These are phyloP conservation scores for Gulo gulo DNA, from an alignment of 2,113 vertebrate species.

Conservation along the genomic window DNA sequence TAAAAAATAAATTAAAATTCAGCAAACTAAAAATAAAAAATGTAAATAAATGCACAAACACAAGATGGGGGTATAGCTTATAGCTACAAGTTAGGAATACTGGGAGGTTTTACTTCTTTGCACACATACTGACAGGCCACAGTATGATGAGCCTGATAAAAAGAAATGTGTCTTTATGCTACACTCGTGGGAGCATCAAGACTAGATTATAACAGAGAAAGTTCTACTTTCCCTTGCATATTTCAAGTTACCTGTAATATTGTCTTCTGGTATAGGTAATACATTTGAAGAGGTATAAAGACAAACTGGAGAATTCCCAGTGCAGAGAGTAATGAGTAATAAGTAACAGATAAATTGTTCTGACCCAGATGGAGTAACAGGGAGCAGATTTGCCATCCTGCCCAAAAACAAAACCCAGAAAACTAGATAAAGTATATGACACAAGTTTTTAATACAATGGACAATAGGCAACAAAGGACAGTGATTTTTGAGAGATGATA, in stretches of 20 bases:
- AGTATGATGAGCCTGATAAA: not conserved
- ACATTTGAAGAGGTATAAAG: not conserved
- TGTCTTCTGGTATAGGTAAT: not conserved
- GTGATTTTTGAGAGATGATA: not conserved
- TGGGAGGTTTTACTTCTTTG: not conserved
- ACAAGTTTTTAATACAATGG: not conserved
- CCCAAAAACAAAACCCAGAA: not conserved
- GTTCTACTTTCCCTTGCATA: not conserved
- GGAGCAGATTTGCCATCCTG: not conserved
- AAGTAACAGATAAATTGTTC: not conserved
- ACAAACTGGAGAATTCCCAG: not conserved
- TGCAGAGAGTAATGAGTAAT: not conserved
- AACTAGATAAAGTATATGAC: not conserved
- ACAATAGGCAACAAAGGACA: not conserved
- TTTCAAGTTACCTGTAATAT: not conserved
- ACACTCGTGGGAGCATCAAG: not conserved
- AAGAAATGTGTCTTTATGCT: not conserved
- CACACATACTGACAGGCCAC: not conserved
- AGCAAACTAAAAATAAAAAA: constrained; percentile 9
- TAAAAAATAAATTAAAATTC: not conserved
- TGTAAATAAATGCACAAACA: not conserved
- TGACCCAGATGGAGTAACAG: not conserved
- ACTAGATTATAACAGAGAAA: not conserved
- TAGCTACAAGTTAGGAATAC: not conserved
- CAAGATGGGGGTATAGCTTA: not conserved